Percentiles rank a stretch among this genome's conserved stretches.
Conservation (phyloP, 2,113 vertebrate genomes). For the Catharus fuscescens region DNA sequence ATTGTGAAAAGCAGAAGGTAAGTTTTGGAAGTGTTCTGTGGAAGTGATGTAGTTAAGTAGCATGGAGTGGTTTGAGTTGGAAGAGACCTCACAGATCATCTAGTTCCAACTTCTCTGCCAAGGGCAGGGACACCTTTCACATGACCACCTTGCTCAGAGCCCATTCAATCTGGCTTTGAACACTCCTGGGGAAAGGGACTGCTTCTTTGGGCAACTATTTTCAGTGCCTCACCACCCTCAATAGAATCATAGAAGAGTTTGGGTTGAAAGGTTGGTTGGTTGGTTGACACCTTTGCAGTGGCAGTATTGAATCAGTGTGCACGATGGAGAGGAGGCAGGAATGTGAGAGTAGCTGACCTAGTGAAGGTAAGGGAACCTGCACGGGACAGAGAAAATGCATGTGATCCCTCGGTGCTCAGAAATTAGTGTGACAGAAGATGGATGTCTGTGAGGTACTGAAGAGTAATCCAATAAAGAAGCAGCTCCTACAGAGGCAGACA, state of each 20-base stretch:
- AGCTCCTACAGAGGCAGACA: neutral
- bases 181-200: neutral
- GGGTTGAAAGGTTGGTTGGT: neutral
- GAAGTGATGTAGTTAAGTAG: neutral
- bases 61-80: neutral
- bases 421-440: neutral
- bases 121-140: neutral
- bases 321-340: neutral
- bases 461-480: neutral
- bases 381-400: neutral
- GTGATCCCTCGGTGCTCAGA: neutral
- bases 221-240: neutral
- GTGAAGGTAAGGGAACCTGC: neutral
- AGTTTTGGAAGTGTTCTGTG: neutral
- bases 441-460: neutral
- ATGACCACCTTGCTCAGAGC: neutral
- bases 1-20: neutral
- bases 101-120: neutral
- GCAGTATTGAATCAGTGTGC: neutral
- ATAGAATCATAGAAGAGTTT: neutral
- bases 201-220: neutral
- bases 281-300: neutral
- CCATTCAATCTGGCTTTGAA: neutral
- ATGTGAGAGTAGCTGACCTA: neutral
- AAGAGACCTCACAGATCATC: neutral